Evolutionary conservation across 2,888 invertebrate genomes (phyloP), one percentile per base, ranked within the genome.

Genomic region (Lycia hirtaria): DNA sequence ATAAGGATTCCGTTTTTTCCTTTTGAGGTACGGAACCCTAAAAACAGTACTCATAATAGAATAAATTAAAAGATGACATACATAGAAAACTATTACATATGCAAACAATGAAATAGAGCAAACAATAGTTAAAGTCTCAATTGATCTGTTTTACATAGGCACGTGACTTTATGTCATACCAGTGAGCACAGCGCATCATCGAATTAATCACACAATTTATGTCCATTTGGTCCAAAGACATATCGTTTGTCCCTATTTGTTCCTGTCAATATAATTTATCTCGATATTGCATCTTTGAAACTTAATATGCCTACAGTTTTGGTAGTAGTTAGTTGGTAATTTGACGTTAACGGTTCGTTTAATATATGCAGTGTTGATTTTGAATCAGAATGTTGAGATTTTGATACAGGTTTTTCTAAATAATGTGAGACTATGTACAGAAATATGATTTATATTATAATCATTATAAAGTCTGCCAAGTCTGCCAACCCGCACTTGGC

Each of bases 171-270:
- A 28, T n/a, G 14, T 38, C 50, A 30, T 26, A 17, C 20, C 38
- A 44, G 26, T 32, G 40, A 32, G 26, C 53, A 49, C 14, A 45
- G 26, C 24, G 35, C 28, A 47, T 54, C 56, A 56, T 58, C 50
- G 37, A 60, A 64, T 63, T 62, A 66, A 59, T 58, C 58, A 59
- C 52, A 63, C 59, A 52, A 60, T 53, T 60, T 56, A 52, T 53
- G 43, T 59, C 61, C 62, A 64, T 62, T 61, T 14, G 45, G 28
- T 41, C 47, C 47, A 56, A 56, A 51, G 56, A 51, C 33, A 45
- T 50, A 51, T 45, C 51, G 41, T 48, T 40, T 47, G 52, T 52
- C 47, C 51, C 57, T 52, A 57, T 57, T 57, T 57, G 52, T 52
- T 20, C 57, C 48, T 57, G 57, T 57, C 57, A 57, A 47, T 57